phyloP scores from a whole-genome alignment of 2,888 invertebrate species.

The Nipponacmea schrenckii region DNA sequence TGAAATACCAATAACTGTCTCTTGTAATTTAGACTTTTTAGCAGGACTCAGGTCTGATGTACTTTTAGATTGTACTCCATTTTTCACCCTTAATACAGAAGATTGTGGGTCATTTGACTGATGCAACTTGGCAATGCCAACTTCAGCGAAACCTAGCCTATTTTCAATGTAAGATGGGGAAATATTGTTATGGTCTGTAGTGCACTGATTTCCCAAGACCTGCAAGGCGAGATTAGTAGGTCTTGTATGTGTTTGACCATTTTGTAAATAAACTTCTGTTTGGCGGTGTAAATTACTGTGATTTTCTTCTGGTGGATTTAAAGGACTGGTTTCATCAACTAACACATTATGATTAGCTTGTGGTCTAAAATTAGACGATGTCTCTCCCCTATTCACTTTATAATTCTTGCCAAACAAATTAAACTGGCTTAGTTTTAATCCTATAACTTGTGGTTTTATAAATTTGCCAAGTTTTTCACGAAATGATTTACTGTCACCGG shows the following conservation, averaged over 20 bases:
- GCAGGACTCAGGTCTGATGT: slow-evolving; percentile 47
- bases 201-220: slow-evolving; percentile 28
- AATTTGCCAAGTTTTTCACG: slow-evolving; percentile 37
- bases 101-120: slow-evolving; percentile 25
- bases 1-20: slow-evolving; percentile 35
- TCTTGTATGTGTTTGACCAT: slow-evolving; percentile 44
- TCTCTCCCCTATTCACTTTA: background rate
- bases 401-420: slow-evolving; percentile 33
- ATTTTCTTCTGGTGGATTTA: slow-evolving; percentile 30
- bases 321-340: slow-evolving; percentile 10
- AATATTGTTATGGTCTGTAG: slow-evolving; percentile 26
- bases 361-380: slow-evolving; percentile 5
- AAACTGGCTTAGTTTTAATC: slow-evolving; percentile 37
- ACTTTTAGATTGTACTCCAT: slow-evolving; percentile 48
- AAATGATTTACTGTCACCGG: slow-evolving; percentile 22
- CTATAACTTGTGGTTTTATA: slow-evolving; percentile 50
- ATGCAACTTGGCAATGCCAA: slow-evolving; percentile 44
- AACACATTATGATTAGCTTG: slow-evolving; percentile 9
- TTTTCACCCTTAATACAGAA: slow-evolving; percentile 36
- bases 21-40: slow-evolving; percentile 24
- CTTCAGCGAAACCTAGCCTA: slow-evolving; percentile 42
- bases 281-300: slow-evolving; percentile 38
- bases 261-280: slow-evolving; percentile 56
- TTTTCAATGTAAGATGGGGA: slow-evolving; percentile 21
- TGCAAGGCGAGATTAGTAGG: slow-evolving; percentile 37